Evolutionary conservation across 2,888 invertebrate genomes (phyloP).

Genomic region (Deroplatys truncata): DNA sequence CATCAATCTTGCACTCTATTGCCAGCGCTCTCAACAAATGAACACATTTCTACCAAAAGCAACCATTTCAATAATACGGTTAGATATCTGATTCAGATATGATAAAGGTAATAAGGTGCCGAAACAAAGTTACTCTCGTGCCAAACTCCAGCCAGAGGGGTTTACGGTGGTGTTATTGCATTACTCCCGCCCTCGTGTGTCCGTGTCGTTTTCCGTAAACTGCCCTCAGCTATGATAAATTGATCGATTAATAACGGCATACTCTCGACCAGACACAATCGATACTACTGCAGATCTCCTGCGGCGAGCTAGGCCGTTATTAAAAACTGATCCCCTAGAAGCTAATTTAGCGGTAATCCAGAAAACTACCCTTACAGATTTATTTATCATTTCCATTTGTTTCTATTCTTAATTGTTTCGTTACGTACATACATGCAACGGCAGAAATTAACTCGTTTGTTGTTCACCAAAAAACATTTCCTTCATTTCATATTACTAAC

Average conservation of each 20-base stretch:
- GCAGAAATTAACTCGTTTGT: neutral
- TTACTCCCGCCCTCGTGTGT: neutral
- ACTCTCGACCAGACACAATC: neutral
- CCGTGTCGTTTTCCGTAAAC: neutral
- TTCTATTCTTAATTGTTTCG: no score
- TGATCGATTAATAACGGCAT: neutral
- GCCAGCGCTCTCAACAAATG: no score
- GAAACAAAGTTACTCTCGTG: no score
- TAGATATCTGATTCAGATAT: no score
- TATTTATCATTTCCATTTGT: neutral
- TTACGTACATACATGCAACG: no score
- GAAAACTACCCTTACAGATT: neutral
- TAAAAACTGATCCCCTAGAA: neutral
- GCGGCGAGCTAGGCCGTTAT: neutral
- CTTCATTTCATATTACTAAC: no score
- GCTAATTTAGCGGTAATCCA: neutral
- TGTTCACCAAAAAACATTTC: no score
- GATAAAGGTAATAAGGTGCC: no score
- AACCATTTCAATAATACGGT: no score
- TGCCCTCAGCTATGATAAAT: neutral
- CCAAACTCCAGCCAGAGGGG: no score
- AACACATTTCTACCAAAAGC: no score
- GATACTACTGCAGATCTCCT: neutral
- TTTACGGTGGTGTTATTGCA: slow-evolving; percentile 20
- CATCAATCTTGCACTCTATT: no score